These are phyloP conservation scores for Oscheius sp. DNA, from an alignment of 2,888 invertebrate species.

Conservation along the genomic window DNA sequence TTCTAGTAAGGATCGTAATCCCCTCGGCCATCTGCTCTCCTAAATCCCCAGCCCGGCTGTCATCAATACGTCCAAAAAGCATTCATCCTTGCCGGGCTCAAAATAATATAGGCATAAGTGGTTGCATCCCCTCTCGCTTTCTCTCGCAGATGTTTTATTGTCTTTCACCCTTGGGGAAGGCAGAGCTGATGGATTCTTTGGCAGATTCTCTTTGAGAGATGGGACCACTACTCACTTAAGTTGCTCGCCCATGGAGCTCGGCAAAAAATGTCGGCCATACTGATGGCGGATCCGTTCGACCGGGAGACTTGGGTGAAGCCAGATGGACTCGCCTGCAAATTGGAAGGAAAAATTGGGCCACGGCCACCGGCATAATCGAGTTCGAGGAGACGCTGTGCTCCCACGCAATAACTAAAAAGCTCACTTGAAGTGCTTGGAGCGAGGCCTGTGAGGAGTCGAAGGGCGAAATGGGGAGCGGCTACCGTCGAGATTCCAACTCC, in stretches of 20 bases:
- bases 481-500: slow-evolving; percentile 62
- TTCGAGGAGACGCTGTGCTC: neutral
- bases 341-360: neutral
- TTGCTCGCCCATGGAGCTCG: slow-evolving; percentile 46
- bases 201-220: neutral
- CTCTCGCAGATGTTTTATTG: neutral
- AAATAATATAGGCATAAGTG: neutral
- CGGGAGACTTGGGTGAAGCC: slow-evolving; percentile 63
- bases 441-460: slow-evolving; percentile 57
- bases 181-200: slow-evolving; percentile 13
- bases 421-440: slow-evolving; percentile 46
- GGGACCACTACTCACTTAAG: slow-evolving; percentile 43
- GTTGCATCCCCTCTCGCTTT: neutral
- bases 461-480: slow-evolving; percentile 61
- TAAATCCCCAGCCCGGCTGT: too few relatives aligned
- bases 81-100: too few relatives aligned
- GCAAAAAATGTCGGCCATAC: slow-evolving; percentile 39
- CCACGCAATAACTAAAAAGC: neutral
- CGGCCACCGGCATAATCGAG: neutral
- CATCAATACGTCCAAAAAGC: too few relatives aligned
- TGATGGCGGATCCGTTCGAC: slow-evolving; percentile 39
- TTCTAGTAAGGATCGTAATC: neutral
- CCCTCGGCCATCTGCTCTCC: neutral
- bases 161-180: neutral
- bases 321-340: slow-evolving; percentile 54